Conservation (phyloP, 2,888 invertebrate genomes). For the Argyresthia albistria region DNA sequence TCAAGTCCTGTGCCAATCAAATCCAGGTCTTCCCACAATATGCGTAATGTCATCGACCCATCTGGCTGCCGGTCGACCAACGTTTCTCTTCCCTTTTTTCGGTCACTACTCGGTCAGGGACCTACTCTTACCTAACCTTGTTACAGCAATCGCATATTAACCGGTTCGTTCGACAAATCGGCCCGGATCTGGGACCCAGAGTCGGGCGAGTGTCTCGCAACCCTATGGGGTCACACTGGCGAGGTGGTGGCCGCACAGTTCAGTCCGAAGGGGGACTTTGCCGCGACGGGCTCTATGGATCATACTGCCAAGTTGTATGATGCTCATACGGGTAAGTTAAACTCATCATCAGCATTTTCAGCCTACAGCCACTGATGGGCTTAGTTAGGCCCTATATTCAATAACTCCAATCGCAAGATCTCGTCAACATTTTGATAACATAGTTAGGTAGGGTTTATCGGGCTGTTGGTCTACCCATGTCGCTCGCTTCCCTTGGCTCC, state of each 20-base stretch:
- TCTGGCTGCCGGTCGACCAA: too few relatives aligned
- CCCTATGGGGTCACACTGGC: constrained; percentile 81
- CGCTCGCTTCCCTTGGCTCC: too few relatives aligned
- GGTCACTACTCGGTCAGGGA: too few relatives aligned
- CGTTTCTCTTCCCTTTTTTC: too few relatives aligned
- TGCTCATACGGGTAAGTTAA: constrained; percentile 69
- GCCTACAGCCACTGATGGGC: neutral
- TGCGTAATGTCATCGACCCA: too few relatives aligned
- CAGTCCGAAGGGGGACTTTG: constrained; percentile 74
- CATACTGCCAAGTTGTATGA: constrained; percentile 81
- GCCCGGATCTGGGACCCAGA: constrained; percentile 81
- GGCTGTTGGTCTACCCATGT: too few relatives aligned
- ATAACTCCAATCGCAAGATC: neutral
- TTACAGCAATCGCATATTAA: constrained; percentile 79
- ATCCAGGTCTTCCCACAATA: too few relatives aligned
- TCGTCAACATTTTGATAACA: too few relatives aligned
- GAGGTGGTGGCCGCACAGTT: constrained; percentile 83
- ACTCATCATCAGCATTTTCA: too few relatives aligned
- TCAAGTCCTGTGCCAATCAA: too few relatives aligned
- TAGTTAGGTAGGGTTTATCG: too few relatives aligned
- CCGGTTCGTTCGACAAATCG: constrained; percentile 87
- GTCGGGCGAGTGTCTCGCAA: constrained; percentile 76
- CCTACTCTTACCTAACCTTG: neutral
- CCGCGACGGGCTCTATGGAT: constrained; percentile 86
- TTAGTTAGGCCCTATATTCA: neutral